Conservation (phyloP, 2,113 vertebrate species). For the Calidris pygmaea region DNA sequence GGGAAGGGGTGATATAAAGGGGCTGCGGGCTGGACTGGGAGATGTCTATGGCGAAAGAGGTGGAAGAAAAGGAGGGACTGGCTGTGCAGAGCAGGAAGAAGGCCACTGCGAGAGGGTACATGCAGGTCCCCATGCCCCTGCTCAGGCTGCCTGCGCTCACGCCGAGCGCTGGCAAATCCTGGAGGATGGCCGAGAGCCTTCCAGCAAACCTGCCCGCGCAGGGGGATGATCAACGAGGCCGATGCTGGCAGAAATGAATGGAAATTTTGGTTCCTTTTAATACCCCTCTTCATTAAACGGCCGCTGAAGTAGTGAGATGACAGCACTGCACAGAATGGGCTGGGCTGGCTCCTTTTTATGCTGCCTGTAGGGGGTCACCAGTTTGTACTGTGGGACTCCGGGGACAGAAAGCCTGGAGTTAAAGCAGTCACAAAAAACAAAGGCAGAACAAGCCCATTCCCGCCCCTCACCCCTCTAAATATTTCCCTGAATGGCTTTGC, state of each 20-base stretch:
- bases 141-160: neutral
- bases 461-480: neutral
- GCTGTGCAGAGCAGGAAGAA: neutral
- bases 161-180: neutral
- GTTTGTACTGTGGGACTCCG: neutral
- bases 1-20: neutral
- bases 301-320: neutral
- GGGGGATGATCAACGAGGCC: neutral
- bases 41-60: rapidly evolving
- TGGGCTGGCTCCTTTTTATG: neutral
- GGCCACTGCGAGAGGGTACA: rapidly evolving
- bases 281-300: neutral
- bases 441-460: neutral
- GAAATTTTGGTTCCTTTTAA: neutral
- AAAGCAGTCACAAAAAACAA: neutral
- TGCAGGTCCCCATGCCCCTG: neutral
- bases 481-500: conserved; percentile 33
- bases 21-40: neutral
- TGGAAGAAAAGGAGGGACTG: neutral
- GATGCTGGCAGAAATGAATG: neutral
- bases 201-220: neutral
- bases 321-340: neutral
- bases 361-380: neutral
- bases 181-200: neutral
- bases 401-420: neutral